These are phyloP conservation scores for Synergus itoensis DNA, from an alignment of 2,888 invertebrate species.

Conservation along the genomic window DNA sequence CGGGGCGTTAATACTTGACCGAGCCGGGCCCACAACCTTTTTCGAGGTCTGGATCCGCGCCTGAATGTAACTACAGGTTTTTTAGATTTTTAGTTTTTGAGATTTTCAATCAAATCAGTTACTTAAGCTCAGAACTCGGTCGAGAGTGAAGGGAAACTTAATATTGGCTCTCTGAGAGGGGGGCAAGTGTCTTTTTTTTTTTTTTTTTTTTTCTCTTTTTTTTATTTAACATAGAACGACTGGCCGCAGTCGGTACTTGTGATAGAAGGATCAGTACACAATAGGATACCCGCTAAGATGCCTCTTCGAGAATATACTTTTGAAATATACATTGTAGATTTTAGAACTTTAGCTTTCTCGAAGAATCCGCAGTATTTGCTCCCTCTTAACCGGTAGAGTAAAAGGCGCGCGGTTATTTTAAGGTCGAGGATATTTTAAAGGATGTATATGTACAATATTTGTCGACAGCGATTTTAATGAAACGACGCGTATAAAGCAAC, in stretches of 20 bases:
- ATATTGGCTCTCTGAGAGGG: slow-evolving; percentile 1
- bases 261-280: slow-evolving; percentile 38
- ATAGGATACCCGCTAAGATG: slow-evolving; percentile 28
- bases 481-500: neutral
- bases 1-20: no score
- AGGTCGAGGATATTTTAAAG: slow-evolving; percentile 6
- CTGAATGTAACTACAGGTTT: no score
- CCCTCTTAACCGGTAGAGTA: neutral
- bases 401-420: neutral
- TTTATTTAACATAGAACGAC: slow-evolving; percentile 22
- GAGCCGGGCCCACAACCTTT: no score
- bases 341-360: slow-evolving; percentile 18
- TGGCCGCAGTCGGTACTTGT: slow-evolving; percentile 18
- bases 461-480: slow-evolving; percentile 6
- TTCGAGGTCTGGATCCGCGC: no score
- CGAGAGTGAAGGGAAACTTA: slow-evolving; percentile 11
- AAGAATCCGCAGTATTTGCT: slow-evolving; percentile 25
- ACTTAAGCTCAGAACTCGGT: neutral
- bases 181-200: neutral
- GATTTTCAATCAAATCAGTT: neutral
- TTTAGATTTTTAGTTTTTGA: no score
- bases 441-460: slow-evolving; percentile 3
- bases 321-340: neutral
- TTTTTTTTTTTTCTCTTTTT: neutral
- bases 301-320: slow-evolving; percentile 11